Conservation (phyloP, 2,797 vertebrate genomes). For the Megaceryle alcyon region DNA sequence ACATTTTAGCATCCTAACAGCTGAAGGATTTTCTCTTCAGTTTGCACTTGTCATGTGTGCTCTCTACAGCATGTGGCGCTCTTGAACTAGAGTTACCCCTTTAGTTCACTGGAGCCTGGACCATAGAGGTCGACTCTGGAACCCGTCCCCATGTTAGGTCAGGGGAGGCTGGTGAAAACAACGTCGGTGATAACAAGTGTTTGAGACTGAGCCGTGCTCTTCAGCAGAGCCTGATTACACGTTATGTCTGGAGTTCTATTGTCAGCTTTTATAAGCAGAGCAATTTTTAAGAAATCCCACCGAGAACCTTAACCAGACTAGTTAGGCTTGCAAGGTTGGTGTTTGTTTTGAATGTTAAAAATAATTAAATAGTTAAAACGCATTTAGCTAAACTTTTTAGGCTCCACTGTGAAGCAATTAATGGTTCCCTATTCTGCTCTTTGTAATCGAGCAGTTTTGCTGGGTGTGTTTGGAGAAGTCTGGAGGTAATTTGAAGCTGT, state of each 20-base stretch:
- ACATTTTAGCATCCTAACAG: fast-evolving
- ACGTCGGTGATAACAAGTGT: background rate
- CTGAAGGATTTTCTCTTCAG: background rate
- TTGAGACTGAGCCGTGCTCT: background rate
- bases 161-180: background rate
- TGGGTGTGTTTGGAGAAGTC: background rate
- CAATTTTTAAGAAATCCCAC: background rate
- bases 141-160: fast-evolving
- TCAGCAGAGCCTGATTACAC: background rate
- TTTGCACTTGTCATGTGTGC: background rate
- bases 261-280: background rate
- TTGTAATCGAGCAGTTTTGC: background rate
- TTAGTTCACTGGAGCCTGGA: background rate
- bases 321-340: fast-evolving
- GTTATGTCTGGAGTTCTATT: background rate
- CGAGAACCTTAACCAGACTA: fast-evolving
- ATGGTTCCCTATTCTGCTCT: background rate
- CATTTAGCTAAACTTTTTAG: background rate
- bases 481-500: background rate
- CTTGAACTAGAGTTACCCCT: background rate
- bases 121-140: background rate
- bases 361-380: background rate
- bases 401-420: background rate
- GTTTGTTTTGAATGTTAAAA: background rate
- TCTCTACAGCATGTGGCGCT: slow-evolving; percentile 13